Evolutionary conservation across 2,888 invertebrate genomes (phyloP).

Genomic region (Microdon myrmicae): DNA sequence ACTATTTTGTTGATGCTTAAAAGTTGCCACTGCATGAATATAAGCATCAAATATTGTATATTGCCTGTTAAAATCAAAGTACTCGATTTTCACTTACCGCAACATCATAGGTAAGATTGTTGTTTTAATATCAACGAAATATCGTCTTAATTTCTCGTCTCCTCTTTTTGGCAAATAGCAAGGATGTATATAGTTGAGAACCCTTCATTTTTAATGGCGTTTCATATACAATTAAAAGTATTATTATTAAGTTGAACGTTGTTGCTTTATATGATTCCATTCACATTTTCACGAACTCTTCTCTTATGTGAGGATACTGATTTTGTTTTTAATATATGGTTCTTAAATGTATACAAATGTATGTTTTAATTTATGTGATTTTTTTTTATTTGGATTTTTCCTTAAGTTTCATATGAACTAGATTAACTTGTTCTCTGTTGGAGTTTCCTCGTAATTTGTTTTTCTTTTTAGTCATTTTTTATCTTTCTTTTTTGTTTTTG

Average conservation of each 20-base stretch:
- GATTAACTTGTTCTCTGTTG: conserved; percentile 4
- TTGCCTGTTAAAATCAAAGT: no score
- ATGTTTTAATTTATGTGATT: conserved; percentile 21
- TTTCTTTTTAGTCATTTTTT: not conserved
- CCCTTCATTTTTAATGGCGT: no score
- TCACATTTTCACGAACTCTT: no score
- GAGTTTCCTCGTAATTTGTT: conserved; percentile 2
- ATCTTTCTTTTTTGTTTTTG: conserved; percentile 26
- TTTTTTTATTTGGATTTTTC: not conserved
- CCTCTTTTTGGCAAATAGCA: conserved; percentile 48
- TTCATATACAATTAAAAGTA: no score
- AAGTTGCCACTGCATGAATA: no score
- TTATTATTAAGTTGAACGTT: no score
- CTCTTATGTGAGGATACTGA: no score
- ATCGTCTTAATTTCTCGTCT: conserved; percentile 25
- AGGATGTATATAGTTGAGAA: no score
- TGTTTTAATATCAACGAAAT: conserved; percentile 39
- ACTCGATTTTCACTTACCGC: conserved; percentile 45
- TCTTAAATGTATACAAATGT: conserved; percentile 31
- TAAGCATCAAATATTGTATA: no score
- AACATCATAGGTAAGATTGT: conserved; percentile 35
- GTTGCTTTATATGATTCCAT: no score
- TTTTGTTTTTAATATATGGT: no score
- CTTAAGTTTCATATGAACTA: conserved; percentile 12
- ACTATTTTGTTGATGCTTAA: no score